phyloP scores from a whole-genome alignment of 2,888 invertebrate species.

The Lochmaea crataegi region DNA sequence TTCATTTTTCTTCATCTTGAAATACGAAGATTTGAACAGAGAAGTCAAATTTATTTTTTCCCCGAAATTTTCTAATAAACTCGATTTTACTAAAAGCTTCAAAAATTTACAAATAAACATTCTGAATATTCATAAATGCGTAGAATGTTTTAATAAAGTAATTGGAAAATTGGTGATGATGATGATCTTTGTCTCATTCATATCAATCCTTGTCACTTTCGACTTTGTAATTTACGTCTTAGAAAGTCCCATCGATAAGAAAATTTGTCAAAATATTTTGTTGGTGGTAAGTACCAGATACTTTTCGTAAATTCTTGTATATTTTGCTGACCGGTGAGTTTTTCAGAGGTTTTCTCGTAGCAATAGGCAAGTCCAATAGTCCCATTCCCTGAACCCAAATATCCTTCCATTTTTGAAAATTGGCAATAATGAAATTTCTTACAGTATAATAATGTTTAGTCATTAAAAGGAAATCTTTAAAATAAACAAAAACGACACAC shows the following conservation, averaged over 20 bases:
- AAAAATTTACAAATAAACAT: neutral
- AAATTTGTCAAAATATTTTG: neutral
- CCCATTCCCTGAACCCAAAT: too few relatives aligned
- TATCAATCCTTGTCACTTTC: neutral
- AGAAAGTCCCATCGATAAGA: neutral
- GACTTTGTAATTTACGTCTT: neutral
- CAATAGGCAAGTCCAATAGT: too few relatives aligned
- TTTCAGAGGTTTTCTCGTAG: too few relatives aligned
- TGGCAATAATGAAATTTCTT: too few relatives aligned
- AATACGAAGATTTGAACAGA: neutral
- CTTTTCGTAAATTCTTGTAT: neutral
- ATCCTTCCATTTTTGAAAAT: too few relatives aligned
- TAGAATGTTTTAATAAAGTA: neutral
- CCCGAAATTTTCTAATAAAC: neutral
- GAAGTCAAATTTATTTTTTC: neutral
- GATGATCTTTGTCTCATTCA: neutral
- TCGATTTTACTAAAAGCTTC: neutral
- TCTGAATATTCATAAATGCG: neutral
- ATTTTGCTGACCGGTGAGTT: too few relatives aligned
- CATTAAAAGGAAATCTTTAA: too few relatives aligned
- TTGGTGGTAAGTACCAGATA: neutral
- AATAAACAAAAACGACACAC: too few relatives aligned
- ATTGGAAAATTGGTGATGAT: neutral
- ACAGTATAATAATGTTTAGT: too few relatives aligned
- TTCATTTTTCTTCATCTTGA: neutral